phyloP scores from a whole-genome alignment of 2,888 invertebrate genomes.

The Amblyjoppa proteus region DNA sequence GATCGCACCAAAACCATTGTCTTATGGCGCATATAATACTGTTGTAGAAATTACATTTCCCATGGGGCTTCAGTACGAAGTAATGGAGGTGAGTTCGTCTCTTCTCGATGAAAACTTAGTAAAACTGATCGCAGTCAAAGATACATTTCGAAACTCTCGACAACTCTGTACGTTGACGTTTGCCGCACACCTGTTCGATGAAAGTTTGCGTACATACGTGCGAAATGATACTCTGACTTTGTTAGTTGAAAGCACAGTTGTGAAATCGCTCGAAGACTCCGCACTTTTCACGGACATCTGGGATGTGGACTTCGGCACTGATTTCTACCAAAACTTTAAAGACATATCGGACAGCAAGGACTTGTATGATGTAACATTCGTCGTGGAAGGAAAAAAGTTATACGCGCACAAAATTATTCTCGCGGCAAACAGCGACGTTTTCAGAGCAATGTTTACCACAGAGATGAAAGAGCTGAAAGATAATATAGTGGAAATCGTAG shows the following conservation, averaged over 20 bases:
- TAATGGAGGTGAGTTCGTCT: not conserved
- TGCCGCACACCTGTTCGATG: not conserved
- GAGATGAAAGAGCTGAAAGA: constrained; percentile 9
- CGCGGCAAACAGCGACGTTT: constrained; percentile 13
- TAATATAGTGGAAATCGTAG: not conserved
- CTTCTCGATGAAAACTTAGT: not conserved
- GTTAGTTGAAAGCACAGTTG: constrained; percentile 14
- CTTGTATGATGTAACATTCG: constrained; percentile 17
- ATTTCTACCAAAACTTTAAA: not conserved
- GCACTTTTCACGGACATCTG: not conserved
- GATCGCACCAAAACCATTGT: not conserved
- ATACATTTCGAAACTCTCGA: not conserved
- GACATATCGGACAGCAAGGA: not conserved
- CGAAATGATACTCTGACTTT: constrained; percentile 17
- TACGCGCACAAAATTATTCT: constrained; percentile 6
- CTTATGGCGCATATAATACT: not conserved
- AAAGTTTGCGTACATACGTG: not conserved
- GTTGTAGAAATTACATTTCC: not conserved
- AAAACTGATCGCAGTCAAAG: not conserved
- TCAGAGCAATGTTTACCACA: constrained; percentile 8
- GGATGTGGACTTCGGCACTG: not conserved
- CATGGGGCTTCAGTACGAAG: not conserved
- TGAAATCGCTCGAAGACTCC: not conserved
- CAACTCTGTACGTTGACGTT: not conserved
- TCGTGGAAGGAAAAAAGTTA: not conserved